Base-by-base conservation (phyloP, 2,797 vertebrate genomes). In the Meda fulgida region DNA sequence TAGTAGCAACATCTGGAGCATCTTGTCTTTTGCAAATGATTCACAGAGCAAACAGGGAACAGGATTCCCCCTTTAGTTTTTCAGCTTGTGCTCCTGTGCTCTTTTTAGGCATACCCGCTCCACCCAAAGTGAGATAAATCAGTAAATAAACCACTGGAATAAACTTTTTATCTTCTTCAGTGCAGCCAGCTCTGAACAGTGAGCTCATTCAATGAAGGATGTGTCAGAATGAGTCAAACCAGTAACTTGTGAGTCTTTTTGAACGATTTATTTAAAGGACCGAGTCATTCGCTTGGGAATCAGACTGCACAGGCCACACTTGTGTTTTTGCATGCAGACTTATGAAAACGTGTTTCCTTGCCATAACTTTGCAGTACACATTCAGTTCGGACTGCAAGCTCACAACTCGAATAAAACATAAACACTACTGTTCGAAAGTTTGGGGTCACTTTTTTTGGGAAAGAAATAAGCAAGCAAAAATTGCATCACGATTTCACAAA, bases 61-160 rank as follows among this genome's bases (percentile, higher is more conserved):
- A 67, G 46, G 43, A 80, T 80, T 80, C 40, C 65, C 46, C 31
- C 13, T 51, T 38, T 10, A 18, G 9, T 53, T 26, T 5, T 53
- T 80, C 11, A 79, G 18, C 18, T 34, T 9, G 4, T 34, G n/a
- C n/a, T 16, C 7, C 26, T 23, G 2, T 69, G 46, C 5, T 53
- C 9, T 36, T 80, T 69, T 51, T 9, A 53, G 34, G 46, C 5
- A 36, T 34, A 5, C 3, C 3, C 55, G 46, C 78, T 31, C 18
- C 43, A 69, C 78, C 63, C 65, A 51, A 65, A 69, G 26, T 51
- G 1, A 80, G 65, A 69, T n/a, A 69, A 43, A 80, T 51, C 6
- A 2, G 21, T 36, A 53, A 80, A 80, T 53, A 80, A 66, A 65
- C 40, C 58, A 23, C 77, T 46, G 77, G 38, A 79, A 79, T 78